A percentile compares a stretch with the other conserved stretches of the same genome.
phyloP scores from a whole-genome alignment of 2,797 vertebrate genomes.

The Sebastolobus alascanus region DNA sequence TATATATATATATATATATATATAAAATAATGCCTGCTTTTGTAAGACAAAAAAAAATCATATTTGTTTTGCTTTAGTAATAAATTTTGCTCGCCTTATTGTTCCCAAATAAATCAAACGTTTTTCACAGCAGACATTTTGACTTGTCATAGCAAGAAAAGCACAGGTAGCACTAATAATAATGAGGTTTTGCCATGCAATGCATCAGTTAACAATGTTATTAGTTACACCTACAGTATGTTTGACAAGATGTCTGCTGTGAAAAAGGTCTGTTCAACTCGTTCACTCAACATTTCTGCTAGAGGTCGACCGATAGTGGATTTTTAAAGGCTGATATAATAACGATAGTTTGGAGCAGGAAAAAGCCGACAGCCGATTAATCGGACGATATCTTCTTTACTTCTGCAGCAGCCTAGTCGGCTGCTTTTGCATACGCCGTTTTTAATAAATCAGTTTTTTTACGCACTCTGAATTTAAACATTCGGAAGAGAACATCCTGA shows the following conservation, averaged over 20 bases:
- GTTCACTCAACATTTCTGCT: neutral
- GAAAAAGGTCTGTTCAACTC: neutral
- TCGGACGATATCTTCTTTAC: too few species aligned
- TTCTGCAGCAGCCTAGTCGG: too few species aligned
- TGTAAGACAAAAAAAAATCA: neutral
- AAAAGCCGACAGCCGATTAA: too few species aligned
- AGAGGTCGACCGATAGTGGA: too few species aligned
- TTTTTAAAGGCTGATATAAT: too few species aligned
- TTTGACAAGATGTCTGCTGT: conserved; percentile 1
- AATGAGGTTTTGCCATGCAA: neutral
- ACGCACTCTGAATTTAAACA: too few species aligned
- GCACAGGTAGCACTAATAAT: neutral
- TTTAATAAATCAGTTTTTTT: too few species aligned
- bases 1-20: too few species aligned
- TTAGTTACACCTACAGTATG: neutral
- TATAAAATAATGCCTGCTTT: neutral
- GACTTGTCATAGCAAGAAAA: neutral
- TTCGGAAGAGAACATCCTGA: too few species aligned
- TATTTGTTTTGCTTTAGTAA: neutral
- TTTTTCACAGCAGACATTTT: neutral
- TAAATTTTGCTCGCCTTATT: neutral
- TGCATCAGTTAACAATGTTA: neutral
- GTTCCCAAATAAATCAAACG: neutral
- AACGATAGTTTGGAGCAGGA: too few species aligned
- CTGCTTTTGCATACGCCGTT: too few species aligned